Conservation (phyloP, 1,140 invertebrate species). For the Aphelinus atriplicis region DNA sequence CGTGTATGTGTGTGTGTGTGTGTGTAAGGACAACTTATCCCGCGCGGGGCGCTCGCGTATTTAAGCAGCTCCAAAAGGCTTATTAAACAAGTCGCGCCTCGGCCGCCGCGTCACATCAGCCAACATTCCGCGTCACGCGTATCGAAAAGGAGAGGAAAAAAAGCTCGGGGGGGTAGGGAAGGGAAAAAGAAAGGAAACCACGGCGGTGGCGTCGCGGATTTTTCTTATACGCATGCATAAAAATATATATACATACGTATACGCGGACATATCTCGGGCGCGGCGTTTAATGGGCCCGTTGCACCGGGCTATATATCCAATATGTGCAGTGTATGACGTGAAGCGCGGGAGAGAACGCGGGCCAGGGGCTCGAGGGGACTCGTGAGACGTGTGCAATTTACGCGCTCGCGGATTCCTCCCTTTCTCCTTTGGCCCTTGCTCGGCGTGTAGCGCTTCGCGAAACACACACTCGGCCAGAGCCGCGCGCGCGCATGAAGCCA, state of each 20-base stretch:
- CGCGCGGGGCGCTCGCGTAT: background rate
- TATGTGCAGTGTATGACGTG: too few species aligned
- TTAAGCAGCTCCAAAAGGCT: background rate
- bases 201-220: background rate
- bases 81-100: background rate
- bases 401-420: constrained; percentile 3
- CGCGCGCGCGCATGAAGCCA: constrained; percentile 5
- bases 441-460: background rate
- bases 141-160: too few species aligned
- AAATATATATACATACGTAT: background rate
- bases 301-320: too few species aligned
- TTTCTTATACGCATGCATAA: background rate
- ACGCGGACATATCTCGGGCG: background rate
- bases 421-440: background rate
- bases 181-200: too few species aligned
- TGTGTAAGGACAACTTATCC: too few species aligned
- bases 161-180: too few species aligned
- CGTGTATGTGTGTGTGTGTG: background rate
- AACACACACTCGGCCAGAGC: background rate
- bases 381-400: constrained; percentile 28
- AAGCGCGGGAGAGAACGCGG: background rate
- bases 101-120: too few species aligned
- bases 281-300: constrained; percentile 1
- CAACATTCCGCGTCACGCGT: too few species aligned
- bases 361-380: background rate